These are phyloP conservation scores for Styela clava DNA, from an alignment of 23 tunicate species.

Conservation along the genomic window DNA sequence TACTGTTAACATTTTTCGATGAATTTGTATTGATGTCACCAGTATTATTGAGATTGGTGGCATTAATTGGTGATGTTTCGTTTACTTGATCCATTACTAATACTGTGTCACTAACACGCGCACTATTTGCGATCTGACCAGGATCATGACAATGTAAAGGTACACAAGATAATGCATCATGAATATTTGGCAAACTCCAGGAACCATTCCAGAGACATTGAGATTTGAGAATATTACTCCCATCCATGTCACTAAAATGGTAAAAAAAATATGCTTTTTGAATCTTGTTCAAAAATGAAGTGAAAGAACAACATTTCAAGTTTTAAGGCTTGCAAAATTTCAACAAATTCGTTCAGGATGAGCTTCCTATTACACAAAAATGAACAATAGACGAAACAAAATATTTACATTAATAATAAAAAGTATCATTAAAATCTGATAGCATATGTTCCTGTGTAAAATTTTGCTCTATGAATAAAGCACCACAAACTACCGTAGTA, in stretches of 20 bases:
- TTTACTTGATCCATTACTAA: neutral
- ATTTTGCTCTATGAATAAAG: too few relatives aligned
- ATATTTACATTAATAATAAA: too few relatives aligned
- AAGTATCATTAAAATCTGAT: too few relatives aligned
- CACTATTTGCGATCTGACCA: slow-evolving; percentile 32
- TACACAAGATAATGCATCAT: slow-evolving; percentile 32
- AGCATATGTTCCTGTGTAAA: too few relatives aligned
- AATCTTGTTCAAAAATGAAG: neutral
- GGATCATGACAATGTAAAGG: slow-evolving; percentile 60
- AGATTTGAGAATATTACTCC: slow-evolving; percentile 24
- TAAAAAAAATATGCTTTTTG: too few relatives aligned
- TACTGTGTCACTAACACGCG: slow-evolving; percentile 18
- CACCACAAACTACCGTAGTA: too few relatives aligned
- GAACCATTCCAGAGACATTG: slow-evolving; percentile 28
- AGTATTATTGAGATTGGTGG: neutral
- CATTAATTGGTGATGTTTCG: neutral
- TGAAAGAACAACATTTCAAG: too few relatives aligned
- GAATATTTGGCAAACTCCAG: slow-evolving; percentile 46
- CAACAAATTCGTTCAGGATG: too few relatives aligned
- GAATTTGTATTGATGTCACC: neutral
- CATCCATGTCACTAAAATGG: slow-evolving; percentile 1
- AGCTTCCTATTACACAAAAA: too few relatives aligned
- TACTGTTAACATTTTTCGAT: neutral
- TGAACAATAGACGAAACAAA: too few relatives aligned
- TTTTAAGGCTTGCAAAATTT: too few relatives aligned